These are phyloP conservation scores for Pipistrellus pygmaeus DNA, from an alignment of 2,797 vertebrate species.

Conservation along the genomic window DNA sequence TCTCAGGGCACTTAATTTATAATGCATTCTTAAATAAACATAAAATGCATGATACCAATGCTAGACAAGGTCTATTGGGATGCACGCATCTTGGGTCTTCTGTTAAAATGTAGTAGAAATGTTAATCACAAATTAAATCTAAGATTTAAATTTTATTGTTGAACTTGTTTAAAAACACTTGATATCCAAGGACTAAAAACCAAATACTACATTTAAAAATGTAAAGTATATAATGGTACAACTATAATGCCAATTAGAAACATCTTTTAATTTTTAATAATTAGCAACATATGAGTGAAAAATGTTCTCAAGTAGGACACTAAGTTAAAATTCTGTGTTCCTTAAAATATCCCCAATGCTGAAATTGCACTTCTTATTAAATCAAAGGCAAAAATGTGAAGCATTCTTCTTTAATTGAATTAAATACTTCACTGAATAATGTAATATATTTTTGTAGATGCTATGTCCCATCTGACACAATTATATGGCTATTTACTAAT, in stretches of 20 bases:
- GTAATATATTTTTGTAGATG: conserved; percentile 20
- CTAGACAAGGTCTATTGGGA: conserved; percentile 19
- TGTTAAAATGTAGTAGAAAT: conserved; percentile 55
- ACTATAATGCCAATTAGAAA: conserved; percentile 44
- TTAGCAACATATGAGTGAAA: conserved; percentile 37
- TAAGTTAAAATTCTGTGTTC: conserved; percentile 34
- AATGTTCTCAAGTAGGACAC: conserved; percentile 50
- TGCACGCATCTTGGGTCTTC: conserved; percentile 1
- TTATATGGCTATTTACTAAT: conserved; percentile 16
- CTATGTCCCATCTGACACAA: not conserved
- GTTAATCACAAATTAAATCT: conserved; percentile 32
- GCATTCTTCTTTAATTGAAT: conserved; percentile 24
- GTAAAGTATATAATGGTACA: conserved; percentile 60
- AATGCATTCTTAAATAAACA: conserved; percentile 47
- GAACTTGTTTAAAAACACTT: conserved; percentile 54
- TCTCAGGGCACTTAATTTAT: not conserved
- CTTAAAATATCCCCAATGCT: conserved; percentile 32
- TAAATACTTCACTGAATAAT: not conserved
- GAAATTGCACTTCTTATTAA: conserved; percentile 43
- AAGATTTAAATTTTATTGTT: conserved; percentile 6
- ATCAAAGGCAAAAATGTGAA: conserved; percentile 11
- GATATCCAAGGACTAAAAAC: conserved; percentile 41
- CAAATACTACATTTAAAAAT: conserved; percentile 57
- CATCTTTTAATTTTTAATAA: conserved; percentile 52
- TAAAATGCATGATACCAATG: conserved; percentile 17